These are phyloP conservation scores for Calliphora vicina DNA, from an alignment of 1,140 invertebrate species.

Conservation along the genomic window DNA sequence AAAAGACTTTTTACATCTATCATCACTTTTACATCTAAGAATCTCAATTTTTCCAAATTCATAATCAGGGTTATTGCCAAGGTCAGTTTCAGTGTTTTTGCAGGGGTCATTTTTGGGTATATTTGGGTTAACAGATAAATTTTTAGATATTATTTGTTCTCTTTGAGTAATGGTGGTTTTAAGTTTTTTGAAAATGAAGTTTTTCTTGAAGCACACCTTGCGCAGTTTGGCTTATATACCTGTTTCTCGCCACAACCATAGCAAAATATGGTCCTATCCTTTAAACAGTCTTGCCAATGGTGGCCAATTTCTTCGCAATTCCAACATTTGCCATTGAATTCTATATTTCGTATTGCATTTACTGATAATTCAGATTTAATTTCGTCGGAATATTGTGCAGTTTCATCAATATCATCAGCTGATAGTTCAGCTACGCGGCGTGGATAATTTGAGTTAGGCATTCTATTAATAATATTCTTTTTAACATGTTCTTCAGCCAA, in stretches of 20 bases:
- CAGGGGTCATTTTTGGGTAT: too few relatives aligned
- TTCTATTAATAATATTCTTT: not conserved
- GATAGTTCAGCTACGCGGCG: not conserved
- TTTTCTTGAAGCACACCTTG: not conserved
- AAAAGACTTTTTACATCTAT: not conserved
- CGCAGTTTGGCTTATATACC: not conserved
- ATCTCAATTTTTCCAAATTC: not conserved
- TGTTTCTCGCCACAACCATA: constrained; percentile 14
- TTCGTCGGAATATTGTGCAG: not conserved
- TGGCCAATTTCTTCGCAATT: constrained; percentile 14
- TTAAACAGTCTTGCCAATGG: not conserved
- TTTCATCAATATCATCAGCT: not conserved
- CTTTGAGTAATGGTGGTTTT: not conserved
- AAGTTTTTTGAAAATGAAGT: not conserved
- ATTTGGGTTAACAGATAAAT: not conserved
- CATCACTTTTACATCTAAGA: not conserved
- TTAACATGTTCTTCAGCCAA: not conserved
- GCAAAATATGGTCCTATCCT: not conserved
- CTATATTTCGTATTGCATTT: not conserved
- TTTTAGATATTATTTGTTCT: not conserved
- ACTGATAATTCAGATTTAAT: not conserved
- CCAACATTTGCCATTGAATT: not conserved
- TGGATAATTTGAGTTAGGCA: not conserved
- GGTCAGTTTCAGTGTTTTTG: too few relatives aligned
- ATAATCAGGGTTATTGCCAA: not conserved